Evolutionary conservation across 1,140 invertebrate species (phyloP).

Genomic region (Sarcophaga bullata): DNA sequence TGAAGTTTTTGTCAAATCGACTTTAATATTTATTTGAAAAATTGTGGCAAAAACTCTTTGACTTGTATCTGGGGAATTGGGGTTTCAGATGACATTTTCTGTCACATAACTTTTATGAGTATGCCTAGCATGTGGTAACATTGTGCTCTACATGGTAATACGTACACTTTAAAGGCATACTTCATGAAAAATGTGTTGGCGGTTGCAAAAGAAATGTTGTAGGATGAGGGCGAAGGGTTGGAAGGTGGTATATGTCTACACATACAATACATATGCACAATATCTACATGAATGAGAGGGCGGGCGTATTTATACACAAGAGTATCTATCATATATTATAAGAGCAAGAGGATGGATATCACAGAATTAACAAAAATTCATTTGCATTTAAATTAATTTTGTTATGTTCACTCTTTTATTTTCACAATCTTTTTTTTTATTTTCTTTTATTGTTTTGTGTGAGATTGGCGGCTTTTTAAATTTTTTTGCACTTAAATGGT

Average conservation of each 20-base stretch:
- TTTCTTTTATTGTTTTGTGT: conserved; percentile 26
- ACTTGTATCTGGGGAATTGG: conserved; percentile 26
- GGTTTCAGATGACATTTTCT: conserved; percentile 29
- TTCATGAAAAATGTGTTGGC: too few relatives aligned
- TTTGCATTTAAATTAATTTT: conserved; percentile 41
- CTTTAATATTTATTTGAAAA: conserved; percentile 40
- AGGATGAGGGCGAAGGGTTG: background rate
- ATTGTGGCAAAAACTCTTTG: conserved; percentile 33
- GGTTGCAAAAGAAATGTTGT: background rate
- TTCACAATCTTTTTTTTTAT: too few relatives aligned
- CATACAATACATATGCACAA: background rate
- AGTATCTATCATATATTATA: background rate
- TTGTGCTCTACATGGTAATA: background rate
- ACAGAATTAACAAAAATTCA: conserved; percentile 33
- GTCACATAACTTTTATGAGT: background rate
- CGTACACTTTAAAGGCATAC: background rate
- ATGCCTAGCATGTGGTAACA: conserved; percentile 4
- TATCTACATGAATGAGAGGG: too few relatives aligned
- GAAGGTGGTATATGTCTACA: background rate
- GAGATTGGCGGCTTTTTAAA: background rate
- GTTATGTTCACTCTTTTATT: background rate
- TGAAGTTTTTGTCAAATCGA: conserved; percentile 26
- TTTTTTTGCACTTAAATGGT: conserved; percentile 11
- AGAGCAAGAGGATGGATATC: background rate
- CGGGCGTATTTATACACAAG: too few relatives aligned